Evolutionary conservation across 2,113 vertebrate species (phyloP).

Genomic region (Eubucco bourcierii): DNA sequence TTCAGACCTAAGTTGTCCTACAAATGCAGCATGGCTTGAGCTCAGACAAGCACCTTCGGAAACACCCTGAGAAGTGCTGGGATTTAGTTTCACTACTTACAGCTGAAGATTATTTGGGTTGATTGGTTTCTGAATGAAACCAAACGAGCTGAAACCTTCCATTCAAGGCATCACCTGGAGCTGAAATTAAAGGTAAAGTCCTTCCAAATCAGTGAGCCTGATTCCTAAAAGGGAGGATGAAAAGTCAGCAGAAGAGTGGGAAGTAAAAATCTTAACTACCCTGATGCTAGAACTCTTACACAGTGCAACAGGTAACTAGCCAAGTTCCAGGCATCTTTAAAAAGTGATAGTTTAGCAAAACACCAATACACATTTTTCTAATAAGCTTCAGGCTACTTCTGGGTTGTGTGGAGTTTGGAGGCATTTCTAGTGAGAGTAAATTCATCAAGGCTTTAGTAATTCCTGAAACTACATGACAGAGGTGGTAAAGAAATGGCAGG

Average conservation of each 20-base stretch:
- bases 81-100: background rate
- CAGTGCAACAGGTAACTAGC: background rate
- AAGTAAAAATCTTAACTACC: background rate
- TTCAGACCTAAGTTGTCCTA: background rate
- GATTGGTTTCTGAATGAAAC: slow-evolving; percentile 22
- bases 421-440: background rate
- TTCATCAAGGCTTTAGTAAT: background rate
- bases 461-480: background rate
- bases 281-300: background rate
- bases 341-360: background rate
- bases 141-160: background rate
- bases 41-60: background rate
- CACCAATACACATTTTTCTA: fast-evolving
- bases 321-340: background rate
- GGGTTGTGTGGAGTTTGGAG: background rate
- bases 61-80: background rate
- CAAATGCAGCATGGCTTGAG: background rate
- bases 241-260: background rate
- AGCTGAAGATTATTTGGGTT: background rate
- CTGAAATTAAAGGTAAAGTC: background rate
- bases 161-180: background rate
- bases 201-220: background rate
- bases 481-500: background rate
- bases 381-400: background rate
- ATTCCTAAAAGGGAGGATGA: background rate